These are phyloP conservation scores for Athalia circularis DNA, from an alignment of 2,888 invertebrate genomes.

Conservation along the genomic window DNA sequence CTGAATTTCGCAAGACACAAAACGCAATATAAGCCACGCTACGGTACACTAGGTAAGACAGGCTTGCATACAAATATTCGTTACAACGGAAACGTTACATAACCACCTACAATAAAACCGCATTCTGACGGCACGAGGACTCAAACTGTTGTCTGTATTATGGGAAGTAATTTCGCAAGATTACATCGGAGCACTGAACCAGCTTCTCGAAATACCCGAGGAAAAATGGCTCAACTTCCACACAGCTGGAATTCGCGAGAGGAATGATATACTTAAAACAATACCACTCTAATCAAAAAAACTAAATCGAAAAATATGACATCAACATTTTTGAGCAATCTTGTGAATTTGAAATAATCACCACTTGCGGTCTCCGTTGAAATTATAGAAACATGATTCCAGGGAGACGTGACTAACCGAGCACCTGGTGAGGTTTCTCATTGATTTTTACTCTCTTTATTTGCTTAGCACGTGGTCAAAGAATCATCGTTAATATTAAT, in stretches of 20 bases:
- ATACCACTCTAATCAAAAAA: too few species aligned
- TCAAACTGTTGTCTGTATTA: conserved; percentile 33
- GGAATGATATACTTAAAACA: background rate
- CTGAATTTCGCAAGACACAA: conserved; percentile 38
- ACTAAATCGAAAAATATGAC: too few species aligned
- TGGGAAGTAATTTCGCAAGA: conserved; percentile 48
- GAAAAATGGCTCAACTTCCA: conserved; percentile 19
- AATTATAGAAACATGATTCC: too few species aligned
- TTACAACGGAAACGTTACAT: conserved; percentile 39
- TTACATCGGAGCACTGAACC: conserved; percentile 31
- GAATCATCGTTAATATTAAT: conserved; percentile 21
- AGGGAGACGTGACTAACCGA: too few species aligned
- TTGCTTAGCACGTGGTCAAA: background rate
- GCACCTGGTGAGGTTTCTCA: background rate
- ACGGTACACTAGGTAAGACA: conserved; percentile 2
- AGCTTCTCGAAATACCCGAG: conserved; percentile 8
- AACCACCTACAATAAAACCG: conserved; percentile 26
- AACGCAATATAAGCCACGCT: conserved; percentile 40
- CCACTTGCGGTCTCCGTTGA: too few species aligned
- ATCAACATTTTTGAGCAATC: too few species aligned
- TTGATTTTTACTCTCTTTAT: conserved; percentile 2
- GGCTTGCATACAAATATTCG: conserved; percentile 47
- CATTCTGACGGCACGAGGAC: conserved; percentile 33
- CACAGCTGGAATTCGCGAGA: conserved; percentile 6
- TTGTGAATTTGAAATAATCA: too few species aligned